Percentiles rank a stretch among this genome's conserved stretches.
phyloP scores from a whole-genome alignment of 2,888 invertebrate genomes.

The Diogma glabrata region DNA sequence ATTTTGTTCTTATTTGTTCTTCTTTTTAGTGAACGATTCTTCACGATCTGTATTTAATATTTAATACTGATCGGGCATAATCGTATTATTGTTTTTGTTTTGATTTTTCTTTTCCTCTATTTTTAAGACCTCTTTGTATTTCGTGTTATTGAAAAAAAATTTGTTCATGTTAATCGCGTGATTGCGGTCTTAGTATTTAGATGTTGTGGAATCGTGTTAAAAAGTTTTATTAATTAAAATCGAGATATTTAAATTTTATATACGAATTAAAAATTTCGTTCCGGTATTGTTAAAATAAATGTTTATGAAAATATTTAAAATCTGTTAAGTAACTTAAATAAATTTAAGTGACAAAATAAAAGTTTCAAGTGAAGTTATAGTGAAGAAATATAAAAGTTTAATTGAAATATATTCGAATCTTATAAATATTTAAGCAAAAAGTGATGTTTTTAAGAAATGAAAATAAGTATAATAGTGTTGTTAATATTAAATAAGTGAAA shows the following conservation, averaged over 20 bases:
- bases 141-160: neutral
- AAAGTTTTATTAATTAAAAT: neutral
- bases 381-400: neutral
- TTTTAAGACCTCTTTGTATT: slow-evolving; percentile 1
- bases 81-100: slow-evolving; percentile 8
- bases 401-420: neutral
- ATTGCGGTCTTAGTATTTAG: neutral
- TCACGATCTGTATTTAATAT: neutral
- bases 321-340: too few species aligned
- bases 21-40: neutral
- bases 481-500: slow-evolving; percentile 1
- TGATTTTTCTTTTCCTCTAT: slow-evolving; percentile 1
- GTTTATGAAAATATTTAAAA: too few species aligned
- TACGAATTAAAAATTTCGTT: too few species aligned
- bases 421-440: neutral
- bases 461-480: slow-evolving; percentile 3
- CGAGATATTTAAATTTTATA: too few species aligned
- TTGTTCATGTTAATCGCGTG: slow-evolving; percentile 7
- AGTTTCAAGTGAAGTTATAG: neutral
- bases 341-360: too few species aligned
- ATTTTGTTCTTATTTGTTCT: neutral
- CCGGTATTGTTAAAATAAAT: too few species aligned
- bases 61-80: neutral
- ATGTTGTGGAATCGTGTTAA: neutral
- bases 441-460: slow-evolving; percentile 6